Evolutionary conservation across 2,113 vertebrate genomes (phyloP).

Genomic region (Edolisoma coerulescens): DNA sequence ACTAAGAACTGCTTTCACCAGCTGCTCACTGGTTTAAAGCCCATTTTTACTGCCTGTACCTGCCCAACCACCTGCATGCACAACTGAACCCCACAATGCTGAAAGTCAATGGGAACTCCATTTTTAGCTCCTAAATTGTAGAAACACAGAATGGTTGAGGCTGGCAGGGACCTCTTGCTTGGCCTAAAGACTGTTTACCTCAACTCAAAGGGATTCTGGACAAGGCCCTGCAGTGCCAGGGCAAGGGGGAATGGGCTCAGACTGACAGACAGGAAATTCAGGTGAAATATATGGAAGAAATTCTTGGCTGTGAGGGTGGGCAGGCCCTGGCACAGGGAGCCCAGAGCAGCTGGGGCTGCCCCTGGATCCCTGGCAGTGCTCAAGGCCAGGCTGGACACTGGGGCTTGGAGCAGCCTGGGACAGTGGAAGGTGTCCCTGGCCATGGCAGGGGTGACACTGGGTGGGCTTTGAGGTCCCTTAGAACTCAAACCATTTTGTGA

Average conservation of each 20-base stretch:
- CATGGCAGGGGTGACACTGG: background rate
- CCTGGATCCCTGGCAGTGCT: background rate
- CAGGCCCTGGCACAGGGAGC: background rate
- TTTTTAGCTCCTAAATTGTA: background rate
- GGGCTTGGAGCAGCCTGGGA: background rate
- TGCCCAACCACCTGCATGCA: background rate
- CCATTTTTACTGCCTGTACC: background rate
- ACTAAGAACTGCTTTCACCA: background rate
- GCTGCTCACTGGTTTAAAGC: background rate
- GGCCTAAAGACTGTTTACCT: background rate
- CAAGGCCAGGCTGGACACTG: background rate
- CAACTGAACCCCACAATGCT: background rate
- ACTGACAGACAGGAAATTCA: background rate
- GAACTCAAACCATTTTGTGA: background rate
- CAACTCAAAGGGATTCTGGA: background rate
- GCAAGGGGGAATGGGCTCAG: background rate
- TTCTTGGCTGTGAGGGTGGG: rapidly evolving
- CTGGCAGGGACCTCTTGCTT: background rate
- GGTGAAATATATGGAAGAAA: background rate
- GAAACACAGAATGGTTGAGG: rapidly evolving
- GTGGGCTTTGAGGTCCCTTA: background rate
- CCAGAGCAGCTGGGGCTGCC: background rate
- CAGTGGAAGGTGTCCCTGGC: background rate
- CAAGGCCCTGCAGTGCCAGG: background rate
- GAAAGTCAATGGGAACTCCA: background rate